phyloP scores from a whole-genome alignment of 2,113 vertebrate genomes.

The human region DNA sequence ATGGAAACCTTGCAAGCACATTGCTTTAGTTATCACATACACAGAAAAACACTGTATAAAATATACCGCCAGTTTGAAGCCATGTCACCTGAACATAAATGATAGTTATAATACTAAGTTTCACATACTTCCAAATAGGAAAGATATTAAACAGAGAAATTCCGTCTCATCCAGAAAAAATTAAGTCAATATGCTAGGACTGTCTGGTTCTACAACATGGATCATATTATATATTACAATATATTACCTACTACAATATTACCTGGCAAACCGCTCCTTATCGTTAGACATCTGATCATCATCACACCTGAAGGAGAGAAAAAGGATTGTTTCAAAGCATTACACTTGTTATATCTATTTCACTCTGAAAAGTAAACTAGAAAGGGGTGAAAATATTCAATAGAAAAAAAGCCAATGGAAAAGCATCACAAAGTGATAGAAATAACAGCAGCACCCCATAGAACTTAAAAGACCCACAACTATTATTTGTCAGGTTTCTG shows the following conservation, averaged over 20 bases:
- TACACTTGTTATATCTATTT: not conserved
- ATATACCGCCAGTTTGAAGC: not conserved
- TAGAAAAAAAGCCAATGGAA: not conserved
- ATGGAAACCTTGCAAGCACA: not conserved
- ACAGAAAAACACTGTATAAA: not conserved
- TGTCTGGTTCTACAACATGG: not conserved
- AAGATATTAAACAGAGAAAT: constrained; percentile 24
- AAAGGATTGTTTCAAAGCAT: constrained; percentile 8
- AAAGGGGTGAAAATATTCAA: not conserved
- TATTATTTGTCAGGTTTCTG: not conserved
- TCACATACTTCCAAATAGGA: not conserved
- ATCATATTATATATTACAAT: not conserved
- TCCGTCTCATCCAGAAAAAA: constrained; percentile 34
- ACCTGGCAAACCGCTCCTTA: constrained; percentile 98
- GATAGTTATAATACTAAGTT: not conserved
- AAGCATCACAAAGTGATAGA: not conserved
- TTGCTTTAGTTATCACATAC: not conserved
- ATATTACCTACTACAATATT: constrained; percentile 61
- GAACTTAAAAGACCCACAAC: not conserved
- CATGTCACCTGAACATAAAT: not conserved
- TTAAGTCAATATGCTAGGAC: not conserved
- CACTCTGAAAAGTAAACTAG: constrained; percentile 44
- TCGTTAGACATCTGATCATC: constrained; percentile 92
- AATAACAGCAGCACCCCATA: not conserved
- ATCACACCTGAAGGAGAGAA: constrained; percentile 88